A percentile compares a stretch with the other conserved stretches of the same genome.
These are phyloP conservation scores for Xanthorhoe designata DNA, from an alignment of 2,888 invertebrate genomes.

Conservation along the genomic window DNA sequence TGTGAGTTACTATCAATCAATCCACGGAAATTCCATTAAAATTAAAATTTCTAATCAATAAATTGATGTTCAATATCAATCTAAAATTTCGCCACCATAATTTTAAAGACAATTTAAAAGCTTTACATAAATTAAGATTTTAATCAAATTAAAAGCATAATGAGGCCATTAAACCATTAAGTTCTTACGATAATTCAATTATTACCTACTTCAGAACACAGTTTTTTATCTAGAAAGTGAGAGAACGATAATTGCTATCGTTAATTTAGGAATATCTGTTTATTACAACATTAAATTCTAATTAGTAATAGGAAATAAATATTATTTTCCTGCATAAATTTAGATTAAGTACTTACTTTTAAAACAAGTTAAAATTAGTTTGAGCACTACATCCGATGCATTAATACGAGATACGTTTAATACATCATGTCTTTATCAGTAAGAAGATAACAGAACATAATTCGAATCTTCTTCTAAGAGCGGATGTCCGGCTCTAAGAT, in stretches of 20 bases:
- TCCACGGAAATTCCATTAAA: constrained; percentile 11
- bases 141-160: constrained; percentile 29
- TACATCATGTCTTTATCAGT: constrained; percentile 4
- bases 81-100: not conserved
- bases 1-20: constrained; percentile 63
- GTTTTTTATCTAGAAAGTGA: constrained; percentile 15
- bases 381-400: not conserved
- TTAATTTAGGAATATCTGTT: constrained; percentile 10
- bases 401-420: constrained; percentile 5
- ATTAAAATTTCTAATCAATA: constrained; percentile 23
- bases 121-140: constrained; percentile 24
- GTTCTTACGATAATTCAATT: constrained; percentile 4
- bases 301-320: constrained; percentile 1
- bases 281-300: constrained; percentile 11
- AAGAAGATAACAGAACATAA: constrained; percentile 18
- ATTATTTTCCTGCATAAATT: constrained; percentile 6
- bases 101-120: constrained; percentile 16
- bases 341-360: not conserved
- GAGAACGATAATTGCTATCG: constrained; percentile 2
- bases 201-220: constrained; percentile 13
- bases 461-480: constrained; percentile 7
- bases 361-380: constrained; percentile 11
- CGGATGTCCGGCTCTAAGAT: constrained; percentile 24
- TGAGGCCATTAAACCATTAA: constrained; percentile 25
- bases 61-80: constrained; percentile 11